phyloP scores from a whole-genome alignment of 2,888 invertebrate species.

The Heteromyza rotundicornis region DNA sequence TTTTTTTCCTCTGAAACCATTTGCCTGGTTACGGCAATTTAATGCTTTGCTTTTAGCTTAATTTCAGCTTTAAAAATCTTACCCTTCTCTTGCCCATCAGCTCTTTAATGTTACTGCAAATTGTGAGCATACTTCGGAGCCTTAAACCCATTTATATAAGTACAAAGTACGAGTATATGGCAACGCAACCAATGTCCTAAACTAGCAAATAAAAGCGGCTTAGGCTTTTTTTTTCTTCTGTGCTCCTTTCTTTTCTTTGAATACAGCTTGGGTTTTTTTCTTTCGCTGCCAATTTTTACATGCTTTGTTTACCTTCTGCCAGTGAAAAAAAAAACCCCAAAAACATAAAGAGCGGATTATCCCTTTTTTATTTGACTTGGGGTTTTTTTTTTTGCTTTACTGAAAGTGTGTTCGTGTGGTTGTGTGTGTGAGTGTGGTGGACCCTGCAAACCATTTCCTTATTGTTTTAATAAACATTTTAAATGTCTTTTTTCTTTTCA shows the following conservation, averaged over 20 bases:
- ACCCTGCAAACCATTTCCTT: slow-evolving; percentile 51
- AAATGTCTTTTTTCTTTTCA: slow-evolving; percentile 39
- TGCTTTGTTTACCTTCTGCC: slow-evolving; percentile 22
- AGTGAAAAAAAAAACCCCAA: slow-evolving; percentile 22
- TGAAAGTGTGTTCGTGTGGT: background rate
- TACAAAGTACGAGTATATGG: too few relatives aligned
- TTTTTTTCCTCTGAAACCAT: slow-evolving; percentile 8
- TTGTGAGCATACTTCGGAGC: slow-evolving; percentile 29
- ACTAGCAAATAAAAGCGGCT: slow-evolving; percentile 38
- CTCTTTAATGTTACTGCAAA: slow-evolving; percentile 39
- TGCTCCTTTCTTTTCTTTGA: slow-evolving; percentile 14
- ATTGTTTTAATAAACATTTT: slow-evolving; percentile 58
- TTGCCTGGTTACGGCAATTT: too few relatives aligned
- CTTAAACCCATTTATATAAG: slow-evolving; percentile 50
- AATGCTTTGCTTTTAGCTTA: too few relatives aligned
- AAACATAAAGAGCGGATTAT: slow-evolving; percentile 41
- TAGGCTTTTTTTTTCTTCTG: slow-evolving; percentile 27
- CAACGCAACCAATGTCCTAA: slow-evolving; percentile 35
- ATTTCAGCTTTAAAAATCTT: too few relatives aligned
- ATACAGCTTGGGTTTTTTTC: too few relatives aligned
- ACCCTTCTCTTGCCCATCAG: too few relatives aligned
- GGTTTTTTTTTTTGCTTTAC: slow-evolving; percentile 26
- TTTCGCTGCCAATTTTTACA: slow-evolving; percentile 23
- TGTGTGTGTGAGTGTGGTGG: background rate
- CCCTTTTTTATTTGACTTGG: slow-evolving; percentile 47